Evolutionary conservation across 2,797 vertebrate species (phyloP).

Genomic region (Tachyglossus aculeatus): DNA sequence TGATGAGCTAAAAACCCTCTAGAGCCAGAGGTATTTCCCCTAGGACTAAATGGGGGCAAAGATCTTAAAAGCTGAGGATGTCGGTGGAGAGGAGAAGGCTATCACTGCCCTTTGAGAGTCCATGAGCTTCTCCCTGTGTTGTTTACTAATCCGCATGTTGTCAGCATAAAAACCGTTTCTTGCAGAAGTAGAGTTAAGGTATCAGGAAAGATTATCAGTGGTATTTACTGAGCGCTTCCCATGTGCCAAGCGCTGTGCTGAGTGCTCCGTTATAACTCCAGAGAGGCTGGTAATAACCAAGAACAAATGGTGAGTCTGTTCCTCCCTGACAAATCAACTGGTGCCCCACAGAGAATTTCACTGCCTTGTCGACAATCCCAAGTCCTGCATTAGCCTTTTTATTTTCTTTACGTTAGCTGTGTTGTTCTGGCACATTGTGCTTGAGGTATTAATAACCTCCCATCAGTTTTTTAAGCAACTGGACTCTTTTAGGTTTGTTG

Average conservation of each 20-base stretch:
- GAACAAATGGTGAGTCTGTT: slow-evolving; percentile 22
- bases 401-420: not conserved
- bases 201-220: no score
- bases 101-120: no score
- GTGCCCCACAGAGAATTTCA: not conserved
- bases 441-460: not conserved
- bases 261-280: slow-evolving; percentile 10
- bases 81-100: no score
- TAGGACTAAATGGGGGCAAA: no score
- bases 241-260: no score
- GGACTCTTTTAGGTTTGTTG: no score
- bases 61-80: no score
- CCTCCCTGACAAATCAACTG: not conserved
- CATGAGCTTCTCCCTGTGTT: slow-evolving; percentile 33
- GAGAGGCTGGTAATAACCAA: not conserved
- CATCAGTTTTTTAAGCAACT: no score
- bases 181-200: slow-evolving; percentile 33
- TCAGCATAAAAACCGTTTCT: slow-evolving; percentile 50
- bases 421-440: not conserved
- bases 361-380: slow-evolving; percentile 6
- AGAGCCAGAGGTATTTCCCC: no score
- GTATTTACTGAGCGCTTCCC: no score
- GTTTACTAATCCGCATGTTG: slow-evolving; percentile 36
- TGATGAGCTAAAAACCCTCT: no score
- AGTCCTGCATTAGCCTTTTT: not conserved